Evolutionary conservation across 2,797 vertebrate species (phyloP), one percentile per base, ranked within the genome.

Genomic region (Rhadinocentrus ornatus): DNA sequence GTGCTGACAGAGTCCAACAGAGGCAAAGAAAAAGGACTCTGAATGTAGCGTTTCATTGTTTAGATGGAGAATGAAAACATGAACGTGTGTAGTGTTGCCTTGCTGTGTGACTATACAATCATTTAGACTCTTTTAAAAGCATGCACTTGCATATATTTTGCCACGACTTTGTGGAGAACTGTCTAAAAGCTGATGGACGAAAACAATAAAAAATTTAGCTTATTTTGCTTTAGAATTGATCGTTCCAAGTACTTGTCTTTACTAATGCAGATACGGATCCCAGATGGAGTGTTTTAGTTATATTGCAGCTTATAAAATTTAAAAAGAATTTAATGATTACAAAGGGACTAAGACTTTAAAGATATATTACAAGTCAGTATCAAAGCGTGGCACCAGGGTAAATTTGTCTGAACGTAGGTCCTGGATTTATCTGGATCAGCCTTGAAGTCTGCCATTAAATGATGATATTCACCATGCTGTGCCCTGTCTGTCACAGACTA

Each of bases 21-120:
- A 63, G 65, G 53, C 35, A 66, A 73, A 78, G 57, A 3, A 15
- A 74, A 85, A 73, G 66, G 66, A 78, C 69, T 46, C 48, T 62
- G 80, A 73, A 86, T 85, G 27, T 27, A 20, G 70, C 83, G 70
- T 82, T 84, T 86, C 85, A 77, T 86, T 77, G 84, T 61, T 73
- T 70, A 50, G 62, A 65, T 52, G 34, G 74, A 72, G 69, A 77
- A 85, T 67, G 71, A 73, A 85, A 78, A 77, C 84, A 78, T 88
- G 71, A 74, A 86, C 78, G 84, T 80, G 82, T 83, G 83, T 83
- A 80, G 88, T 84, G 86, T 85, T 73, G 83, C 69, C 70, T 84
- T 77, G 79, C 78, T 79, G 76, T 84, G 74, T 78, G 58, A 70
- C 74, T 63, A 50, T 65, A 57, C 66, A 66, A 55, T 84, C 46